These are phyloP conservation scores for Calcarius lapponicus DNA, from an alignment of 2,797 vertebrate genomes.

Conservation along the genomic window DNA sequence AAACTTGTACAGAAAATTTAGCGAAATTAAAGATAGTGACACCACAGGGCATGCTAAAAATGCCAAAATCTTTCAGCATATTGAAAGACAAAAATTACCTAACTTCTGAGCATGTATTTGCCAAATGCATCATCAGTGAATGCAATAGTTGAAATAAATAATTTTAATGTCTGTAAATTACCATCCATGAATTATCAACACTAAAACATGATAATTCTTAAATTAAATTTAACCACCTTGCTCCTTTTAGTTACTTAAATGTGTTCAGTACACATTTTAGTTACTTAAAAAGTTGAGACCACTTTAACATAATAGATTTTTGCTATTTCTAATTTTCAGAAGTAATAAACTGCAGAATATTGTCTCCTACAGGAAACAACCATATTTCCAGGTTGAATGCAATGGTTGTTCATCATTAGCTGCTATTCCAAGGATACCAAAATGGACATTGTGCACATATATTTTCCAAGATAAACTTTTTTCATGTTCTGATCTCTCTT, in stretches of 20 bases:
- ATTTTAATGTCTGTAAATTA: background rate
- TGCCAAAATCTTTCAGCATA: background rate
- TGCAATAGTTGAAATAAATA: background rate
- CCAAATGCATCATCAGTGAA: background rate
- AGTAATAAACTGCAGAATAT: background rate
- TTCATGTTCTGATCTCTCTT: background rate
- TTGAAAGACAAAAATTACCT: background rate
- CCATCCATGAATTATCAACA: background rate
- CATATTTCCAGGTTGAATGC: background rate
- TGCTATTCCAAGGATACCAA: background rate
- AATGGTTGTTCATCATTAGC: background rate
- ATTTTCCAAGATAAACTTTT: slow-evolving; percentile 3
- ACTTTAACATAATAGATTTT: background rate
- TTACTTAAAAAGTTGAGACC: background rate
- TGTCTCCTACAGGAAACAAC: background rate
- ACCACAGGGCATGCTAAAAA: background rate
- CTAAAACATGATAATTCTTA: background rate
- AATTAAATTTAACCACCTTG: background rate
- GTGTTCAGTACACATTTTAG: background rate
- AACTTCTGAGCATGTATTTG: background rate
- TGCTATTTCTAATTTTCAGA: background rate
- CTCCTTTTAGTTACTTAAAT: background rate
- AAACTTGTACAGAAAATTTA: background rate
- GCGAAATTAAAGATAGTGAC: background rate
- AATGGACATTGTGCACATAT: background rate